Conservation (phyloP, 2,888 invertebrate species). For the Rambutsinella grinnellia region DNA sequence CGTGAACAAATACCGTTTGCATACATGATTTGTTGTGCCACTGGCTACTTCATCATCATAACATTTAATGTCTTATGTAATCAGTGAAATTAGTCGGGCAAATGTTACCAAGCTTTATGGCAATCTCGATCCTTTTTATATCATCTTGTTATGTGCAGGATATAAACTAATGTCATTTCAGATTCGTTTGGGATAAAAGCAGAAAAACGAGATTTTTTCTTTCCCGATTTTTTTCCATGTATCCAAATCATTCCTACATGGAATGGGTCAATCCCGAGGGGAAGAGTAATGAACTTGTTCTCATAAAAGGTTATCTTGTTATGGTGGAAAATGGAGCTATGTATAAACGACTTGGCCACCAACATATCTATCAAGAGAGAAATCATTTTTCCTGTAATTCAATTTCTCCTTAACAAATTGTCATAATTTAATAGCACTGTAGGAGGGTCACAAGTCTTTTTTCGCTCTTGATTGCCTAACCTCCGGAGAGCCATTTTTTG, state of each 20-base stretch:
- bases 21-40: no score
- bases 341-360: constrained; percentile 19
- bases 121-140: constrained; percentile 32
- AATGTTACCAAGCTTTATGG: constrained; percentile 26
- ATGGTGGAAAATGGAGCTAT: constrained; percentile 25
- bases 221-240: no score
- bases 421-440: constrained; percentile 28
- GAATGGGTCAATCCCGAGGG: constrained; percentile 40
- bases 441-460: constrained; percentile 4
- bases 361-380: not conserved
- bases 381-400: constrained; percentile 18
- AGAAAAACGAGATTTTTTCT: no score
- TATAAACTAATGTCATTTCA: constrained; percentile 1
- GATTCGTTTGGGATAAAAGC: no score
- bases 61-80: constrained; percentile 46
- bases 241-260: no score
- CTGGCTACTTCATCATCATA: no score
- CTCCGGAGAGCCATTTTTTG: constrained; percentile 7
- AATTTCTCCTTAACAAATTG: constrained; percentile 39
- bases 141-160: no score
- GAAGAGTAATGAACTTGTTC: constrained; percentile 62
- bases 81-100: constrained; percentile 53
- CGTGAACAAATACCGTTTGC: not conserved
- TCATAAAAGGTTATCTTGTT: constrained; percentile 63
- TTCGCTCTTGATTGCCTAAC: not conserved